These are phyloP conservation scores for Xenotilapia caudafasciata DNA, from an alignment of 2,113 vertebrate species.

Conservation along the genomic window DNA sequence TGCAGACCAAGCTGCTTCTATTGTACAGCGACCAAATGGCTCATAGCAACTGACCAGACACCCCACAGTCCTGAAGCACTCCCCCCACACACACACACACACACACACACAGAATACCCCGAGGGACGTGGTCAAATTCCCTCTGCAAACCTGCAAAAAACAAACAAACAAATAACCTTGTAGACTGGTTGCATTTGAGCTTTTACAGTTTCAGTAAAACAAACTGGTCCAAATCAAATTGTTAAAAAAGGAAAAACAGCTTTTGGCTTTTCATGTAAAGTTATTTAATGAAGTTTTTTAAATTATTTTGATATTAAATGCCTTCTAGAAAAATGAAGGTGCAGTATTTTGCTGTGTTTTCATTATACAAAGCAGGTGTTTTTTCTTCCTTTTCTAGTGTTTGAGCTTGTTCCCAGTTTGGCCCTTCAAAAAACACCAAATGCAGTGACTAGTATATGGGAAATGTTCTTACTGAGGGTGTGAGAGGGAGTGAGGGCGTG, in stretches of 20 bases:
- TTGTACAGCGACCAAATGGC: not conserved
- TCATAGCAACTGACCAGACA: not conserved
- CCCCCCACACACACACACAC: fast-evolving
- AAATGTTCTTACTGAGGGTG: constrained; percentile 31
- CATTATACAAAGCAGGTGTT: not conserved
- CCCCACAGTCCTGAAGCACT: not conserved
- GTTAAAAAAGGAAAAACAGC: not conserved
- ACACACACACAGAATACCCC: not conserved
- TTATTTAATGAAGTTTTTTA: not conserved
- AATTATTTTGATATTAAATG: not conserved
- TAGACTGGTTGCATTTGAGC: not conserved
- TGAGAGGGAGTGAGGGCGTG: constrained; percentile 6
- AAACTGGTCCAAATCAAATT: not conserved
- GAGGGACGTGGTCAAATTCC: fast-evolving
- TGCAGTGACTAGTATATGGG: constrained; percentile 6
- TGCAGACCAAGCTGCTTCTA: not conserved
- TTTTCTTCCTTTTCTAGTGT: not conserved
- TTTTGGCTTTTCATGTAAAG: not conserved
- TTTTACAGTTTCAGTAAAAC: not conserved
- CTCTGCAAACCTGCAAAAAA: not conserved
- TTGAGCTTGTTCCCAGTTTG: constrained; percentile 20
- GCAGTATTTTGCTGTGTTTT: not conserved
- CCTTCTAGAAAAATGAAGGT: not conserved
- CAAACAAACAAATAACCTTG: not conserved
- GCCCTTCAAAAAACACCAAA: constrained; percentile 30